Evolutionary conservation across 2,113 vertebrate species (phyloP), one percentile per base, ranked within the genome.

Genomic region (Helogale parvula): DNA sequence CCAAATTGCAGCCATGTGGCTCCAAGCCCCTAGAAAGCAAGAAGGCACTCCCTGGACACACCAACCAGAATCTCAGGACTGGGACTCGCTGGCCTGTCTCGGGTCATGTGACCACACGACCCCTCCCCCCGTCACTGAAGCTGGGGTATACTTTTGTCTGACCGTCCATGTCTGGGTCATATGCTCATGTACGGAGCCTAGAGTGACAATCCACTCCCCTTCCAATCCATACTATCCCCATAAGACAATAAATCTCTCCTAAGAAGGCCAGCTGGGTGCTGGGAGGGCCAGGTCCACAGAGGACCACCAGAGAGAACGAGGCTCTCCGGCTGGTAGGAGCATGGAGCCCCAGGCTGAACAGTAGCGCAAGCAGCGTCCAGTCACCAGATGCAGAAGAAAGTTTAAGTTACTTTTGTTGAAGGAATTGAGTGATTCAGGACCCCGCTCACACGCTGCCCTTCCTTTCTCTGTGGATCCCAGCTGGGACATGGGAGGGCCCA

Each of bases 361-460:
- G 1, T 0, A 74, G 10, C 31, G 72, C n/a, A 31, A 13, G 4
- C 6, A 33, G 29, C 3, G 19, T 25, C n/a, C 27, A 17, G 0
- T 0, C 5, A 10, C 23, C 45, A 9, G 7, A 5, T 0, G 3
- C 6, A 57, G 15, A 25, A 14, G 68, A 60, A 25, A 47, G 77
- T 21, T 31, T 33, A 4, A 5, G 19, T 47, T 12, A 16, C 31
- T 66, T 66, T 33, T 41, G 10, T 14, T 47, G 88, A 83, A 41
- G 15, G 19, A 25, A 9, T 3, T 1, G 3, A 50, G 76, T 1
- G 6, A 25, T 7, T 74, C 19, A 27, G 66, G 35, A 25, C 13
- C 66, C 16, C 14, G 0, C 1, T 13, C 72, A 47, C 9, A 29
- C 15, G 2, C 50, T 9, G 15, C 10, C 41, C 25, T 71, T 19